Evolutionary conservation across 2,888 invertebrate genomes (phyloP), one percentile per base, ranked within the genome.

Genomic region (Darwinula stevensoni): DNA sequence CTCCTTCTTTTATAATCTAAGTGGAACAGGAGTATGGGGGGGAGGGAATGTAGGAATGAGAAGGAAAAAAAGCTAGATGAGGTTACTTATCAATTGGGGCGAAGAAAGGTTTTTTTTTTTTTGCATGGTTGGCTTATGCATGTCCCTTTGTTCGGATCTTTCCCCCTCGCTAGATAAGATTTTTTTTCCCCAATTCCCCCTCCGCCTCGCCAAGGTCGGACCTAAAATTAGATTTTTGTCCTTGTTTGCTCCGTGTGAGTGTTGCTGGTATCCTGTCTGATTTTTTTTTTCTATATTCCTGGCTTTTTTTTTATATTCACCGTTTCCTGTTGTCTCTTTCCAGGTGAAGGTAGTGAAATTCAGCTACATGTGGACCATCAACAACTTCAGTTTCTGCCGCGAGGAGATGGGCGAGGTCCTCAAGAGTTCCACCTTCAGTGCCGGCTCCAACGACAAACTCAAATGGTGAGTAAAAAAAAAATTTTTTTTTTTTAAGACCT

Each of bases 361-460:
- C 67, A 91, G 88, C 60, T 97, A 97, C 60, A 94, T 97, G 84
- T 97, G 97, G 97, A 97, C 97, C 54, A 97, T 97, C 63, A 94
- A 94, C 63, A 97, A 99, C 67, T 97, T 97, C 62, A 91, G 91
- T 63, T 99, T 97, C 62, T 97, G 97, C 62, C 75, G 94, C 45
- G 97, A 99, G 61, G 97, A 97, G 61, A 97, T 99, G 94, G 97
- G 97, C 46, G 97, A 99, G 63, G 94, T 94, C 45, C 65, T 97
- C 52, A 97, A 97, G 63, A 91, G 91, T 53, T 94, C 94, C 47
- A 91, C 94, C 45, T 97, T 99, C 61, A 94, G 88, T 42, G 94
- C 94, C 42, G 91, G 94, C 56, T 80, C 86, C 56, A 94, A 88
- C 62, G 94, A 97, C 60, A 97, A 97, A 65, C 65, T 97, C 50